Evolutionary conservation across 1,140 invertebrate species (phyloP), one percentile per base, ranked within the genome.

Genomic region (Panulirus ornatus): DNA sequence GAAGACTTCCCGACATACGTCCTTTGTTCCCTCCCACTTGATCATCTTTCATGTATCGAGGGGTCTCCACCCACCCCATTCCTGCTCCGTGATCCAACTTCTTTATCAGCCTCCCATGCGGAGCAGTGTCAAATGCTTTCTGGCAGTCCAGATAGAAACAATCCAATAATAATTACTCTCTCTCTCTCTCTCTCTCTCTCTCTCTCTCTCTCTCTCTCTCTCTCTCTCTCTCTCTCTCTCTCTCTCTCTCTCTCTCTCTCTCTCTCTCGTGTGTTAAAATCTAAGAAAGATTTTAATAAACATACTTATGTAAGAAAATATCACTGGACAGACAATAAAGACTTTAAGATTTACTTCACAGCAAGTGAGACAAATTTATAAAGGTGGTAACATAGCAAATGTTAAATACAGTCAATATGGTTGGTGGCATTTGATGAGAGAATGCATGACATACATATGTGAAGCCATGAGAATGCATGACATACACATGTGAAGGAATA

Each of bases 211-310:
- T 30, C 27, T 34, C 70, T 30, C 70, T 30, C 70, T 30, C 70
- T 30, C 9, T 30, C 70, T 71, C 70, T 71, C 70, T 71, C 70
- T 71, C 70, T 71, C 70, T 71, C 70, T 71, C 70, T 71, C 70
- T 3, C 34, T 73, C 70, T 38, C 70, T 73, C 34, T 14, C 70
- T 71, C 70, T 71, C 70, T 34, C 70, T 34, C 30, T 71, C 70
- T 34, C 70, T 71, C 70, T n/a, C n/a, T n/a, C n/a, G n/a, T n/a
- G n/a, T n/a, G n/a, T n/a, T n/a, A n/a, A n/a, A n/a, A n/a, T n/a
- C 78, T 16, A 47, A 51, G 9, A 19, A 36, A 22, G n/a, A 54
- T 36, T 44, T 47, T 36, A 51, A 14, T n/a, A 70, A n/a, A 70
- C 66, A 30, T 30, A 34, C 66, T 30, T 34, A 34, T 70, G 66